Evolutionary conservation across 2,888 invertebrate genomes (phyloP), one percentile per base, ranked within the genome.

Genomic region (Luffia ferchaultella): DNA sequence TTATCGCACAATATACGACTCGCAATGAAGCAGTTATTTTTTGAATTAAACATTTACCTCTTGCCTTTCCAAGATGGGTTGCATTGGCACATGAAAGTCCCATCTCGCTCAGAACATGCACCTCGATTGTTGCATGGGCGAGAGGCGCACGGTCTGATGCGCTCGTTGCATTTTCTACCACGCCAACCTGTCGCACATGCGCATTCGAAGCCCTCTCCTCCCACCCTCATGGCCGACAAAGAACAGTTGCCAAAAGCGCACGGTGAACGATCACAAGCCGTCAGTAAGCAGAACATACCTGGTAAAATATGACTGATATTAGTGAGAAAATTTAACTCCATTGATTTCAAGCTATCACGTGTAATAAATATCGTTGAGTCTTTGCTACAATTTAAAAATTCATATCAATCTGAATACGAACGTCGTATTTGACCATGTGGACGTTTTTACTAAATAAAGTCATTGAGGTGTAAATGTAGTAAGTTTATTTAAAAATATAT

Each of bases 261-360:
- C 0, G 90, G 89, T 7, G 89, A 88, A 44, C 90, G 73, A 63
- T 93, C 92, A 73, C 93, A 94, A 47, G 90, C 86, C 1, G 89
- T 92, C 48, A 92, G 76, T 17, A 90, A 87, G 69, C 93, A 94
- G 70, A 93, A 92, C 55, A 90, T 79, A 40, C 92, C 92, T 91
- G 70, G 0, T 45, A 47, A n/a, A n/a, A n/a, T n/a, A 17, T 48
- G 17, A 41, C 1, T 42, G 9, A 20, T 45, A 30, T n/a, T n/a
- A n/a, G n/a, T n/a, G n/a, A n/a, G n/a, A n/a, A n/a, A n/a, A n/a
- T n/a, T n/a, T n/a, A n/a, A n/a, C n/a, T n/a, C n/a, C n/a, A n/a
- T n/a, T n/a, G n/a, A n/a, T n/a, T n/a, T n/a, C n/a, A n/a, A n/a
- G n/a, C n/a, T n/a, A n/a, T n/a, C n/a, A n/a, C n/a, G n/a, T n/a